phyloP scores from a whole-genome alignment of 2,888 invertebrate genomes.

The Folsomia candida region DNA sequence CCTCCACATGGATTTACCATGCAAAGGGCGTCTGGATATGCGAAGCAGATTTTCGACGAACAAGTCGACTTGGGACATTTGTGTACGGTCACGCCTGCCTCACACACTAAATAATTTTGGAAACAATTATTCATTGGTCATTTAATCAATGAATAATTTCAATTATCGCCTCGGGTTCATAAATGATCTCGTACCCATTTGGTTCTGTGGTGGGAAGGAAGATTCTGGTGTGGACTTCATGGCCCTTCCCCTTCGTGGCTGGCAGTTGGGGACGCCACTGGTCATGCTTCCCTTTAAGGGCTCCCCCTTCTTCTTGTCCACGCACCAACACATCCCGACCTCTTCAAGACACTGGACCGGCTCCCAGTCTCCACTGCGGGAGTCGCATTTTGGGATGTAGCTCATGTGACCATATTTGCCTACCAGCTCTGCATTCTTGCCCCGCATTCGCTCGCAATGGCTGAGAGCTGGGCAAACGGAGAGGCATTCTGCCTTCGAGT shows the following conservation, averaged over 20 bases:
- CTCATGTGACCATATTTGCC: constrained; percentile 70
- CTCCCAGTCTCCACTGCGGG: constrained; percentile 72
- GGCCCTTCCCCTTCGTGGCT: constrained; percentile 62
- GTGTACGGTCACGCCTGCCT: constrained; percentile 52
- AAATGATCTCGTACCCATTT: constrained; percentile 20
- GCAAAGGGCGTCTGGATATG: constrained; percentile 52
- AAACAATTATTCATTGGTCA: not conserved
- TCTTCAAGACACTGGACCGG: constrained; percentile 75
- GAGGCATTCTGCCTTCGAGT: constrained; percentile 73
- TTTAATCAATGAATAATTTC: too few relatives aligned
- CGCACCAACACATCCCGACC: constrained; percentile 80
- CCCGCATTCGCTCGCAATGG: constrained; percentile 74
- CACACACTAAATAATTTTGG: constrained; percentile 51
- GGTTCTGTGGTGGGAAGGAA: constrained; percentile 1
- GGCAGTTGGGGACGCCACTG: constrained; percentile 73
- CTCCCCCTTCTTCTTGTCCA: constrained; percentile 68
- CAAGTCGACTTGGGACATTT: constrained; percentile 52
- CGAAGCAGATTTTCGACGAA: constrained; percentile 52
- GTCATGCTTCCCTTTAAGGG: constrained; percentile 76
- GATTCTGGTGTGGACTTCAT: constrained; percentile 22
- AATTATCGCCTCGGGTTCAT: too few relatives aligned
- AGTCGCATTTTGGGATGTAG: constrained; percentile 74
- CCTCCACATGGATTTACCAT: constrained; percentile 54
- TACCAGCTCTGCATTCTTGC: constrained; percentile 72
- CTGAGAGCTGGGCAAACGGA: constrained; percentile 79